Evolutionary conservation across 2,797 vertebrate genomes (phyloP).

Genomic region (Menidia menidia): DNA sequence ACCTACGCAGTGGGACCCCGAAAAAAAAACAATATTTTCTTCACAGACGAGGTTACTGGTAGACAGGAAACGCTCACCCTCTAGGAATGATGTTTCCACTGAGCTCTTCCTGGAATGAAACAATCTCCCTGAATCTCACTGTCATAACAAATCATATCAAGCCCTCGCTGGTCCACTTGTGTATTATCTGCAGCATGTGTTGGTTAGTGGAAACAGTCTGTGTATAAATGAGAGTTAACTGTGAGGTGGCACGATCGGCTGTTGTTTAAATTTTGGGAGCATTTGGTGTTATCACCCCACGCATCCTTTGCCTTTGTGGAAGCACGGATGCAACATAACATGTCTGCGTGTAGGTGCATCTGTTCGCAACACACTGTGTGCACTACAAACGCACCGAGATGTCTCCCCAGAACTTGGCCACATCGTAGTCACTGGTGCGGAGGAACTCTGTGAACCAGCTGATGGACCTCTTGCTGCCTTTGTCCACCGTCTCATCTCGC

Average conservation of each 20-base stretch:
- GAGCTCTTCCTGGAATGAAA: slow-evolving; percentile 63
- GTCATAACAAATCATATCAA: slow-evolving; percentile 72
- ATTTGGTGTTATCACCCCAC: slow-evolving; percentile 39
- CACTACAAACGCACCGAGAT: slow-evolving; percentile 90
- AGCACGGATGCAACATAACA: slow-evolving; percentile 14
- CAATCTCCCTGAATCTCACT: slow-evolving; percentile 60
- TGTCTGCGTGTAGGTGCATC: slow-evolving; percentile 12
- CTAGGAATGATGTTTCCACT: slow-evolving; percentile 64
- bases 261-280: slow-evolving; percentile 41
- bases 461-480: slow-evolving; percentile 98
- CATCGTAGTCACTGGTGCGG: slow-evolving; percentile 92
- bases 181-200: slow-evolving; percentile 36
- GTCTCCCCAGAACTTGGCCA: slow-evolving; percentile 97
- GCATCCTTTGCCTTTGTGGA: slow-evolving; percentile 29
- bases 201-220: slow-evolving; percentile 21
- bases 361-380: slow-evolving; percentile 31
- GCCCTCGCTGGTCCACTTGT: slow-evolving; percentile 31
- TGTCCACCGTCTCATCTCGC: slow-evolving; percentile 94
- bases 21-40: not conserved
- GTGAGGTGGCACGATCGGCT: slow-evolving; percentile 21
- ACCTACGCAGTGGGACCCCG: slow-evolving; percentile 20
- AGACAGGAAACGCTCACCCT: slow-evolving; percentile 48
- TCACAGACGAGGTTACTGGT: slow-evolving; percentile 31
- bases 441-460: slow-evolving; percentile 98
- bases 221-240: slow-evolving; percentile 27